A percentile compares a stretch with the other conserved stretches of the same genome.
Evolutionary conservation across 2,888 invertebrate species (phyloP).

Genomic region (Nymphalis urticae): DNA sequence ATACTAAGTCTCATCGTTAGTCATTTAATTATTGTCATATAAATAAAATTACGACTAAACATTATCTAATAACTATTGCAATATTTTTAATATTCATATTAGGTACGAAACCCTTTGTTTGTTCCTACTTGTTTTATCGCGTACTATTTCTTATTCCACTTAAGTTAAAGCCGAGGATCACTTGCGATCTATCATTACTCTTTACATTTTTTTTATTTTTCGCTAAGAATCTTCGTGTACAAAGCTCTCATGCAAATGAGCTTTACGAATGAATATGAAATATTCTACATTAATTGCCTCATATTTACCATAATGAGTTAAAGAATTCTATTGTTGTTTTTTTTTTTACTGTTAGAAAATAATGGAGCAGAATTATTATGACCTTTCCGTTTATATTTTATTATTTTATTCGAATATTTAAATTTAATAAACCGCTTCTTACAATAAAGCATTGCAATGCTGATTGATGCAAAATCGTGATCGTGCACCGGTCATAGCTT

Average conservation of each 20-base stretch:
- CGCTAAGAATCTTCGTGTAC: slow-evolving; percentile 43
- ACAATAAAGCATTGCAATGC: too few species aligned
- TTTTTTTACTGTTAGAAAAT: slow-evolving; percentile 51
- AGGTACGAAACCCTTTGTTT: too few species aligned
- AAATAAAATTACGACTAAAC: too few species aligned
- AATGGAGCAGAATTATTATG: slow-evolving; percentile 37
- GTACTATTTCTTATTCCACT: not conserved
- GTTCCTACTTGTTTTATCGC: not conserved
- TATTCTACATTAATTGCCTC: slow-evolving; percentile 56
- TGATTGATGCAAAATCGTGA: too few species aligned
- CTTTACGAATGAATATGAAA: slow-evolving; percentile 52
- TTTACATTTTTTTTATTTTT: slow-evolving; percentile 43
- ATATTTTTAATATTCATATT: too few species aligned
- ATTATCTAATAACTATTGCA: too few species aligned
- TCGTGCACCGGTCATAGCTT: too few species aligned
- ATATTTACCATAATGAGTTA: slow-evolving; percentile 44
- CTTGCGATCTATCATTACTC: not conserved
- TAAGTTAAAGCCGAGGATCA: not conserved
- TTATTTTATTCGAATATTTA: not conserved
- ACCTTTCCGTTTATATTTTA: not conserved
- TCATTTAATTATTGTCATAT: too few species aligned
- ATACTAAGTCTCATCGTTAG: too few species aligned
- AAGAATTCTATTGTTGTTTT: slow-evolving; percentile 55
- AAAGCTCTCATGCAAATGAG: slow-evolving; percentile 48
- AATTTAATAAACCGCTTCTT: too few species aligned